Percentiles rank a stretch among this genome's conserved stretches.
Conservation (phyloP, 2,113 vertebrate species). For the Oceanites oceanicus region DNA sequence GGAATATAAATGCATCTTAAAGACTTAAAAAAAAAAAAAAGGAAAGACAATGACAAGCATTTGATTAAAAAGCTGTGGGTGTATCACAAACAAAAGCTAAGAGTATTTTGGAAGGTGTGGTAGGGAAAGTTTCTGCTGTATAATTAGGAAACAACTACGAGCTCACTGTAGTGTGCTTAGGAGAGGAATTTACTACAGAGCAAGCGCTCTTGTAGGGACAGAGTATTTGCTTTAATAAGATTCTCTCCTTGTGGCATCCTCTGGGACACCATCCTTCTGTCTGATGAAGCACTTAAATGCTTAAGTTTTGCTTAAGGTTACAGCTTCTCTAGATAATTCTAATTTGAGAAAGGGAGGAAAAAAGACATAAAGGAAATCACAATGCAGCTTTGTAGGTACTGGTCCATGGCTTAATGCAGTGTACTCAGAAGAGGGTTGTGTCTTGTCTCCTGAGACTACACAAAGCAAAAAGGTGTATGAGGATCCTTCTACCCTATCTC, state of each 20-base stretch:
- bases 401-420: background rate
- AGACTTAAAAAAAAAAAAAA: background rate
- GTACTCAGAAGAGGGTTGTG: background rate
- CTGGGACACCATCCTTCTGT: conserved; percentile 23
- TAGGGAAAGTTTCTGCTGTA: background rate
- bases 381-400: background rate
- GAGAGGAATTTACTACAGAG: background rate
- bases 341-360: background rate
- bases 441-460: background rate
- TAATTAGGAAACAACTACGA: background rate
- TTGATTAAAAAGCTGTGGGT: background rate
- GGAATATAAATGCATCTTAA: background rate
- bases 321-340: conserved; percentile 38
- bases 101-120: background rate
- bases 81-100: background rate
- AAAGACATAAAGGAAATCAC: background rate
- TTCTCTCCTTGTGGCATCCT: background rate
- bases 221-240: background rate
- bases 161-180: background rate
- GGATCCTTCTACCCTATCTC: background rate
- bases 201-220: background rate
- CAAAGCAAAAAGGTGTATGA: background rate
- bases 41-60: background rate
- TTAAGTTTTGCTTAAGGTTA: conserved; percentile 20
- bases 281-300: conserved; percentile 16